These are phyloP conservation scores for Enteromius treurensis DNA, from an alignment of 2,797 vertebrate species.

Conservation along the genomic window DNA sequence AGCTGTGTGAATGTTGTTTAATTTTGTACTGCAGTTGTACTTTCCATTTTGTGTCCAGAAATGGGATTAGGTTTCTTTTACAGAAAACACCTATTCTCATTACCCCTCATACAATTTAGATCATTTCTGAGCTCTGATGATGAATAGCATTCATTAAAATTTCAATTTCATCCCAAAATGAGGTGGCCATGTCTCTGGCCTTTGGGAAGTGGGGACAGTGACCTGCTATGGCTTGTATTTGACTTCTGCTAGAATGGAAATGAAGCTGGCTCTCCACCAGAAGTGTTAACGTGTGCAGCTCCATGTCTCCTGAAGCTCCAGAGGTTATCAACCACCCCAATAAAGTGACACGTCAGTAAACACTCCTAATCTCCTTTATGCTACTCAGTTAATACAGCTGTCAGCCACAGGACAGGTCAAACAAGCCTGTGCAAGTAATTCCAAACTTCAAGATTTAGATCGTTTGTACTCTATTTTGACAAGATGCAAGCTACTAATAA, in stretches of 20 bases:
- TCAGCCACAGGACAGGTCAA: conserved; percentile 47
- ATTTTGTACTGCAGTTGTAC: neutral
- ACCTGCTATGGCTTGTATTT: neutral
- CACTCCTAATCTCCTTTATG: conserved; percentile 50
- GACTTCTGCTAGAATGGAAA: neutral
- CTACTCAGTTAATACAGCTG: conserved; percentile 54
- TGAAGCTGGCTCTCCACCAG: neutral
- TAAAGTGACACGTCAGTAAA: conserved; percentile 11
- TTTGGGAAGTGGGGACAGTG: conserved; percentile 19
- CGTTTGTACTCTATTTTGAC: neutral
- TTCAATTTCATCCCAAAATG: conserved; percentile 55
- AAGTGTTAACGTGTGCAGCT: too few species aligned
- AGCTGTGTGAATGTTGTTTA: conserved; percentile 13
- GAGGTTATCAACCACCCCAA: neutral
- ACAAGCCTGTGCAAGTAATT: conserved; percentile 21
- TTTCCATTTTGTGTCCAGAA: conserved; percentile 11
- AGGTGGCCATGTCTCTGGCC: conserved; percentile 54
- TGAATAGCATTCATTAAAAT: conserved; percentile 58
- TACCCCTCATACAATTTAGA: neutral
- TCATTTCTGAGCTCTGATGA: conserved; percentile 41
- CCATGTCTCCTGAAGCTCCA: neutral
- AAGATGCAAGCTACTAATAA: neutral
- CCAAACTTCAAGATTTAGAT: conserved; percentile 2
- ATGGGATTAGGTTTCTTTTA: conserved; percentile 1
- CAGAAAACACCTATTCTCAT: conserved; percentile 9